phyloP scores from a whole-genome alignment of 1,140 invertebrate genomes.

The Pogonomyrmex barbatus region DNA sequence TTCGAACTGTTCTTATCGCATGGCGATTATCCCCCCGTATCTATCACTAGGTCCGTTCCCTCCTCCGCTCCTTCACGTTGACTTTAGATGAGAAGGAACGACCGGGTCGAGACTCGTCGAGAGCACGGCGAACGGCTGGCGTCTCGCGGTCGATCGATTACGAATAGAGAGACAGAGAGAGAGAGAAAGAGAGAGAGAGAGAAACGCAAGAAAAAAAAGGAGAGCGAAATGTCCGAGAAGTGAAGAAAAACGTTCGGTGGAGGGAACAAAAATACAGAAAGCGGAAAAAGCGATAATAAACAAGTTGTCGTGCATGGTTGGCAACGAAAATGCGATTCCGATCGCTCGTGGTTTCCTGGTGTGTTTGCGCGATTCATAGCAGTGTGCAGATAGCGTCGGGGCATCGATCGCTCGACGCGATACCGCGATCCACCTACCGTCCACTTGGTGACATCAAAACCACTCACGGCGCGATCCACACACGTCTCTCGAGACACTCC shows the following conservation, averaged over 20 bases:
- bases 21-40: background rate
- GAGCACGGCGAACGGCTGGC: background rate
- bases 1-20: constrained; percentile 18
- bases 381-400: constrained; percentile 20
- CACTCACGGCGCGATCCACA: background rate
- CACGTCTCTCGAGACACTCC: no score
- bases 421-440: constrained; percentile 9
- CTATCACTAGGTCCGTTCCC: background rate
- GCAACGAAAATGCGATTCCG: constrained; percentile 39
- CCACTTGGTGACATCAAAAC: constrained; percentile 6
- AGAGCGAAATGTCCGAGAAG: background rate
- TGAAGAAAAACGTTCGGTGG: background rate
- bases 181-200: no score
- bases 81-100: constrained; percentile 26
- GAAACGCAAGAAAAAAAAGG: background rate
- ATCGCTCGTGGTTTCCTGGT: constrained; percentile 16
- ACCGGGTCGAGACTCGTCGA: background rate
- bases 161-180: background rate
- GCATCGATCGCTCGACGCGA: constrained; percentile 27
- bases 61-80: background rate
- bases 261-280: background rate
- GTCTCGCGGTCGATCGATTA: constrained; percentile 9
- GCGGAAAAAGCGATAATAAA: background rate
- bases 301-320: constrained; percentile 1
- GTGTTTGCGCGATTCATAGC: constrained; percentile 46